phyloP scores from a whole-genome alignment of 1,140 invertebrate genomes.

The Armadillidium nasatum region DNA sequence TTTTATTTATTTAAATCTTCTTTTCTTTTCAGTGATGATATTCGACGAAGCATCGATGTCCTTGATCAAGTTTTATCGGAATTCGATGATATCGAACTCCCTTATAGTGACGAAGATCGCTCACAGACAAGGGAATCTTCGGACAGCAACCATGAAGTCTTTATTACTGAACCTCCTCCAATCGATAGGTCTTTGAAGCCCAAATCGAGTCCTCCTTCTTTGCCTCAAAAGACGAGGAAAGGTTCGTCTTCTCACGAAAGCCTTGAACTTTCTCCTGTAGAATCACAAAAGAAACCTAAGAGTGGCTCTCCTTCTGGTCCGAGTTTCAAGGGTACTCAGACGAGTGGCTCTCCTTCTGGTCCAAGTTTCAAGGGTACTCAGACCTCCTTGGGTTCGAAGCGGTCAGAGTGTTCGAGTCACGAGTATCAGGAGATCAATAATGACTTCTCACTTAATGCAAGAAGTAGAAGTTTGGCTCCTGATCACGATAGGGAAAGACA shows the following conservation, averaged over 20 bases:
- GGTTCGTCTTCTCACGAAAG: neutral
- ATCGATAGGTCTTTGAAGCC: neutral
- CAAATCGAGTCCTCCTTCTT: neutral
- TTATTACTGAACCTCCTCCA: neutral
- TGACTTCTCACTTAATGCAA: neutral
- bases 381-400: neutral
- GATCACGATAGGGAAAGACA: neutral
- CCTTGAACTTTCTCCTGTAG: too few relatives aligned
- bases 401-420: neutral
- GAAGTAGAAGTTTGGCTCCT: neutral
- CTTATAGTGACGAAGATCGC: neutral
- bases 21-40: neutral
- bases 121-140: neutral
- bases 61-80: constrained; percentile 5
- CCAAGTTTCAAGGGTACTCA: neutral
- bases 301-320: neutral
- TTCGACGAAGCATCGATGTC: neutral
- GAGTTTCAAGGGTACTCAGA: neutral
- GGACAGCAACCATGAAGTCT: neutral
- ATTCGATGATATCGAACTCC: neutral
- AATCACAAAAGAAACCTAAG: too few relatives aligned
- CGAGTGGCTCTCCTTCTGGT: neutral
- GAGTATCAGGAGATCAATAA: neutral
- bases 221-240: neutral
- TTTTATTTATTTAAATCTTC: neutral